These are phyloP conservation scores for Pseudochirops corinnae DNA, from an alignment of 2,797 vertebrate species.

Conservation along the genomic window DNA sequence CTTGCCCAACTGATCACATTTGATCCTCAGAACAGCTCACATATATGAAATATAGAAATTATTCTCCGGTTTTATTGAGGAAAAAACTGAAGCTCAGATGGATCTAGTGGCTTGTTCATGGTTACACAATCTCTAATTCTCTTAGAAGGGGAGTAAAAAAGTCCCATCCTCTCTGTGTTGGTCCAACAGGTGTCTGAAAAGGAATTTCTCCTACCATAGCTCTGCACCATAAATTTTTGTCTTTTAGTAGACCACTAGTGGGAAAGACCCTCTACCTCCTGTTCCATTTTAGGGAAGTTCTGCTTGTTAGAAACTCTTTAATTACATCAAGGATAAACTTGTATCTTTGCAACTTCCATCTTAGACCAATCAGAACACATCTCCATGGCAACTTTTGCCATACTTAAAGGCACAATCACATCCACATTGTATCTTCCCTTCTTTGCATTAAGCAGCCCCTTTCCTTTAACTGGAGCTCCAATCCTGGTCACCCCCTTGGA, in stretches of 20 bases:
- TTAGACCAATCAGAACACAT: not conserved
- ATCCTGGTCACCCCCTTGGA: not conserved
- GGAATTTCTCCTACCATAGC: not conserved
- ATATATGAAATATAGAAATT: not conserved
- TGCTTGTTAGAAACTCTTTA: constrained; percentile 2
- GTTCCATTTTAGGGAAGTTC: not conserved
- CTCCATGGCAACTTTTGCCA: not conserved
- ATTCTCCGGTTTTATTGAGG: not conserved
- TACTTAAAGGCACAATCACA: not conserved
- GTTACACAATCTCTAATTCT: not conserved
- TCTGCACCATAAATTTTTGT: not conserved
- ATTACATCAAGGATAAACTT: not conserved
- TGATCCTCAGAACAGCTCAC: not conserved
- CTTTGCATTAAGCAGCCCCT: not conserved
- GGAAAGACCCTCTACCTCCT: not conserved
- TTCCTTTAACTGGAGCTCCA: not conserved
- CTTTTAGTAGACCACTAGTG: not conserved
- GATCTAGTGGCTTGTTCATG: not conserved
- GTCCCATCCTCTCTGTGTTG: not conserved
- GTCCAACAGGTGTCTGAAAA: not conserved
- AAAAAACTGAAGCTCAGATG: not conserved
- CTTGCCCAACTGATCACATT: not conserved
- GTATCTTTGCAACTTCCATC: not conserved
- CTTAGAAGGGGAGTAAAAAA: not conserved
- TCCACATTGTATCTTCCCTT: not conserved